Evolutionary conservation across 2,888 invertebrate species (phyloP).

Genomic region (Lasius platythorax): DNA sequence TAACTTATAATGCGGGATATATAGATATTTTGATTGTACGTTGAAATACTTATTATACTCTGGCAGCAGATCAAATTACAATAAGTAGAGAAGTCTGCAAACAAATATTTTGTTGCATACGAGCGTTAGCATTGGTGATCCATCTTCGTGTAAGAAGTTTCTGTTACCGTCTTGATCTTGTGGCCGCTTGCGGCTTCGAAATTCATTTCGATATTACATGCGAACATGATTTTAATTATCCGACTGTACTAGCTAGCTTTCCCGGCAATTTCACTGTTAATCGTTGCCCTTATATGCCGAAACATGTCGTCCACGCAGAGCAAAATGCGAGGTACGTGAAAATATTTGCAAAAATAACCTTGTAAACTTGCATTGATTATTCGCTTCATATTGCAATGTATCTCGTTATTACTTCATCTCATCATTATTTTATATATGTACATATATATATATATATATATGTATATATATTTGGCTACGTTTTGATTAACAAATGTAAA

Average conservation of each 20-base stretch:
- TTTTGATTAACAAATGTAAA: neutral
- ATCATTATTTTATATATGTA: neutral
- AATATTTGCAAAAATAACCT: conserved; percentile 65
- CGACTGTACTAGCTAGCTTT: conserved; percentile 48
- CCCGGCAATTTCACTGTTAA: conserved; percentile 45
- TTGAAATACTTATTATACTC: conserved; percentile 20
- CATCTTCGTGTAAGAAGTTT: neutral
- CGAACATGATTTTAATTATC: conserved; percentile 65
- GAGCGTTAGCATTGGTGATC: neutral
- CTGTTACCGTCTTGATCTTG: neutral
- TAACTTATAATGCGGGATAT: conserved; percentile 67
- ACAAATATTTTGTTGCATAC: neutral
- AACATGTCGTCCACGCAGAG: conserved; percentile 79
- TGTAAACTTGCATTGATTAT: conserved; percentile 26
- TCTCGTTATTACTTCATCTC: neutral
- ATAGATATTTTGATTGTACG: conserved; percentile 66
- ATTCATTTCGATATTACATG: conserved; percentile 67
- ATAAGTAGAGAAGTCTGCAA: conserved; percentile 4
- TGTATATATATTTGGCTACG: neutral
- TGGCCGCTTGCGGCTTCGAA: neutral
- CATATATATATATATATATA: neutral
- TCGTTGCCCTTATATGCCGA: conserved; percentile 55
- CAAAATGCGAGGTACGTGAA: conserved; percentile 79
- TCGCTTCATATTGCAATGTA: neutral
- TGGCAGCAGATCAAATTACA: conserved; percentile 34